These are phyloP conservation scores for Drosophila equinoxialis DNA, from an alignment of 1,140 invertebrate species.

Conservation along the genomic window DNA sequence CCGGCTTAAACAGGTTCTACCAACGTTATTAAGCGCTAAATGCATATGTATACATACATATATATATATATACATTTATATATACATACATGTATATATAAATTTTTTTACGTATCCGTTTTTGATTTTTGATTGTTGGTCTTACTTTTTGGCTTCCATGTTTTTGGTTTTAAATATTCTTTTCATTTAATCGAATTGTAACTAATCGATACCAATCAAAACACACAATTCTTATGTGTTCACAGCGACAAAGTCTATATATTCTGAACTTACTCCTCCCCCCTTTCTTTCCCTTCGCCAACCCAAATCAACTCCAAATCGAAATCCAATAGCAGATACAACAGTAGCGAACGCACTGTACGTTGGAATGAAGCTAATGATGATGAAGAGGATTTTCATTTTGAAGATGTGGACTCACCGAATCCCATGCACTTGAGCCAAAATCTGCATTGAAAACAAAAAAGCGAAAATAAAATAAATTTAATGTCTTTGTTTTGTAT, in stretches of 20 bases:
- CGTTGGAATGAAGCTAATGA: slow-evolving; percentile 57
- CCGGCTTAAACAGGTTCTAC: slow-evolving; percentile 80
- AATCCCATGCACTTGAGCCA: slow-evolving; percentile 63
- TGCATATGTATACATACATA: neutral
- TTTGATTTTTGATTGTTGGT: slow-evolving; percentile 44
- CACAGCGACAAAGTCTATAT: slow-evolving; percentile 80
- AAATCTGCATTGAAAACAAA: slow-evolving; percentile 40
- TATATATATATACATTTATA: neutral
- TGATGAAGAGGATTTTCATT: slow-evolving; percentile 68
- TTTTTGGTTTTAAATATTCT: slow-evolving; percentile 51
- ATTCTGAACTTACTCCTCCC: slow-evolving; percentile 67
- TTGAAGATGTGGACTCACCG: slow-evolving; percentile 74
- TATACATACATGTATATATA: neutral
- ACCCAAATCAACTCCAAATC: neutral
- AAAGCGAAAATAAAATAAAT: neutral
- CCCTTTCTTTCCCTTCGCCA: slow-evolving; percentile 60
- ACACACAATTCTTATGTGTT: slow-evolving; percentile 73
- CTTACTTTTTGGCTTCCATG: slow-evolving; percentile 29
- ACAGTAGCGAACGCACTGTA: slow-evolving; percentile 64
- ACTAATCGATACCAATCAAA: slow-evolving; percentile 58
- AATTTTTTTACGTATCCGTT: slow-evolving; percentile 48
- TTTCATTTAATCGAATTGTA: slow-evolving; percentile 12
- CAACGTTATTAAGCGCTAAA: slow-evolving; percentile 73
- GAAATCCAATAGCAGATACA: slow-evolving; percentile 28
- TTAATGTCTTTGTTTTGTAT: neutral